Percentiles rank a stretch among this genome's conserved stretches.
Evolutionary conservation across 2,113 vertebrate genomes (phyloP).

Genomic region (Thoracochromis brauschi): DNA sequence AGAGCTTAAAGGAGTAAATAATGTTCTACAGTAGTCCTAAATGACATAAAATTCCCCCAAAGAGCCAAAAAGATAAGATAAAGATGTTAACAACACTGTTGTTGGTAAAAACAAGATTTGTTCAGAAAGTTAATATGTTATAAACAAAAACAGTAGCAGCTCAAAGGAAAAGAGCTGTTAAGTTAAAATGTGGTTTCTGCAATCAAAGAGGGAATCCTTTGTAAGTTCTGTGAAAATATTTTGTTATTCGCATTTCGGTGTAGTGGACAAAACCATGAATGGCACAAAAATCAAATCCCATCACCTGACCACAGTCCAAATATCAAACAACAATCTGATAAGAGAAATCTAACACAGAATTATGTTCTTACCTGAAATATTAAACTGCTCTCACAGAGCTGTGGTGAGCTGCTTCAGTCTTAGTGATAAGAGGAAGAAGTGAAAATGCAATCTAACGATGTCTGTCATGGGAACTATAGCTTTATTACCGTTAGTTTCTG

Average conservation of each 20-base stretch:
- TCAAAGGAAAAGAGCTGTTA: neutral
- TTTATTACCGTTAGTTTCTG: neutral
- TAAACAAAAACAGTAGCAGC: neutral
- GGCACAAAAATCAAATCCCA: neutral
- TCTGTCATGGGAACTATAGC: neutral
- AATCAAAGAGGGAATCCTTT: neutral
- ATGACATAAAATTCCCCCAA: rapidly evolving
- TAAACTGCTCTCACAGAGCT: neutral
- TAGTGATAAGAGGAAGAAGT: neutral
- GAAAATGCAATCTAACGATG: neutral
- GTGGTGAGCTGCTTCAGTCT: neutral
- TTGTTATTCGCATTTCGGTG: neutral
- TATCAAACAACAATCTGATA: neutral
- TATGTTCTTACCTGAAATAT: neutral
- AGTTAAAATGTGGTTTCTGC: neutral
- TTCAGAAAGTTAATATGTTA: neutral
- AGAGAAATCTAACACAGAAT: neutral
- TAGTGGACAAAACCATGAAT: neutral
- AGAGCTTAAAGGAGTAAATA: neutral
- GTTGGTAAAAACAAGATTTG: neutral
- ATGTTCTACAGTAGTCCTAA: neutral
- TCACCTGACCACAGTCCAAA: neutral
- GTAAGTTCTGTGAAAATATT: neutral
- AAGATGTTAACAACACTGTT: neutral
- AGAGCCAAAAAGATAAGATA: neutral